Evolutionary conservation across 2,797 vertebrate genomes (phyloP).

Genomic region (Poecilia picta): DNA sequence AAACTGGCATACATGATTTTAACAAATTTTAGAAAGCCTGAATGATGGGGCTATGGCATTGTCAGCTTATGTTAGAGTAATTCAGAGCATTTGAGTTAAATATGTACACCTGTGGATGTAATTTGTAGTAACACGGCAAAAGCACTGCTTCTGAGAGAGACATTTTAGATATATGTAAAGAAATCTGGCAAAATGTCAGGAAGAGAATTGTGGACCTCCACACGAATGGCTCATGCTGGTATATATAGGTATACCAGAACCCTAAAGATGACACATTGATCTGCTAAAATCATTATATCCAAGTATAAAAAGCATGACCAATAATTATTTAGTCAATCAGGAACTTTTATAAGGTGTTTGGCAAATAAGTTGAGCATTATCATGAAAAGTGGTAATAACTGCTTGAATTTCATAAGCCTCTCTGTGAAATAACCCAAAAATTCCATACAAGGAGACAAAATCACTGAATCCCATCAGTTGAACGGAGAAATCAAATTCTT

Average conservation of each 20-base stretch:
- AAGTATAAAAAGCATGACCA: neutral
- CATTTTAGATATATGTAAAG: neutral
- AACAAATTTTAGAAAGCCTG: neutral
- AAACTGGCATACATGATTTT: no score
- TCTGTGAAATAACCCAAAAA: neutral
- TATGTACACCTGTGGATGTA: neutral
- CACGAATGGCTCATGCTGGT: neutral
- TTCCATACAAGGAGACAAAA: constrained; percentile 14
- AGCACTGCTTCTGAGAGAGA: neutral
- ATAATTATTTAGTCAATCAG: neutral
- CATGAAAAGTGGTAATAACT: constrained; percentile 30
- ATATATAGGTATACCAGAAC: neutral
- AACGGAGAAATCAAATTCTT: constrained; percentile 19
- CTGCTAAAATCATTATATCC: neutral
- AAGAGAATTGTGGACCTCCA: neutral
- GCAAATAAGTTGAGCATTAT: constrained; percentile 26
- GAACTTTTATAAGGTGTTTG: constrained; percentile 4
- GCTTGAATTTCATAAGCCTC: constrained; percentile 25
- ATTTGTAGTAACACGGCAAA: neutral
- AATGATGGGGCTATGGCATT: neutral
- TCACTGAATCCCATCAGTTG: constrained; percentile 44
- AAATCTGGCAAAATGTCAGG: neutral
- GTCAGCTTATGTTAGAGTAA: neutral
- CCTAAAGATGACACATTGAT: neutral
- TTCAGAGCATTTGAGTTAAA: neutral